These are phyloP conservation scores for Sphaeridia pumilis DNA, from an alignment of 2,888 invertebrate genomes.

Conservation along the genomic window DNA sequence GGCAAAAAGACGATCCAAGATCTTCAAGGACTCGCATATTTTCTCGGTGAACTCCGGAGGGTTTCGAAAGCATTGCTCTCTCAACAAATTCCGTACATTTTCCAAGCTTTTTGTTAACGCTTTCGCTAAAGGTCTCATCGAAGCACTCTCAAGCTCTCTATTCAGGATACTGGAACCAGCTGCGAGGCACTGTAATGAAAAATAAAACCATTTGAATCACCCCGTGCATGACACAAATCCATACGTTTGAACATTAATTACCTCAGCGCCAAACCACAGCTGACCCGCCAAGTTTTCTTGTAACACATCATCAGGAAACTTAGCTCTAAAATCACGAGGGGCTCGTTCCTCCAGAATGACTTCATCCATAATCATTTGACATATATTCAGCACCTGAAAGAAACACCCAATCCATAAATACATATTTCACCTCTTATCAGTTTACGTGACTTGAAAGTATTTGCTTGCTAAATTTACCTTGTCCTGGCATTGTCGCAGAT, in stretches of 20 bases:
- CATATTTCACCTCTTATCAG: neutral
- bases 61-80: slow-evolving; percentile 69
- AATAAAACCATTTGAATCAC: neutral
- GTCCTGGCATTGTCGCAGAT: slow-evolving; percentile 82
- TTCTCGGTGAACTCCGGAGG: slow-evolving; percentile 46
- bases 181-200: slow-evolving; percentile 64
- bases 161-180: slow-evolving; percentile 98
- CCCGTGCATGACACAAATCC: neutral
- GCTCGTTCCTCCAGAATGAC: slow-evolving; percentile 73
- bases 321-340: slow-evolving; percentile 87
- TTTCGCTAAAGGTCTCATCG: slow-evolving; percentile 91
- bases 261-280: slow-evolving; percentile 99
- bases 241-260: slow-evolving; percentile 38
- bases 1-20: slow-evolving; percentile 87
- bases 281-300: slow-evolving; percentile 97
- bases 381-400: slow-evolving; percentile 73
- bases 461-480: slow-evolving; percentile 41
- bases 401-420: slow-evolving; percentile 2
- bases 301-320: slow-evolving; percentile 96
- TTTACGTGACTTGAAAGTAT: neutral
- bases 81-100: slow-evolving; percentile 73
- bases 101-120: slow-evolving; percentile 93
- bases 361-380: slow-evolving; percentile 91
- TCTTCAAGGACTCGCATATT: slow-evolving; percentile 50
- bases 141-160: slow-evolving; percentile 85